phyloP scores from a whole-genome alignment of 2,113 vertebrate genomes.

The Notothenia rossii region DNA sequence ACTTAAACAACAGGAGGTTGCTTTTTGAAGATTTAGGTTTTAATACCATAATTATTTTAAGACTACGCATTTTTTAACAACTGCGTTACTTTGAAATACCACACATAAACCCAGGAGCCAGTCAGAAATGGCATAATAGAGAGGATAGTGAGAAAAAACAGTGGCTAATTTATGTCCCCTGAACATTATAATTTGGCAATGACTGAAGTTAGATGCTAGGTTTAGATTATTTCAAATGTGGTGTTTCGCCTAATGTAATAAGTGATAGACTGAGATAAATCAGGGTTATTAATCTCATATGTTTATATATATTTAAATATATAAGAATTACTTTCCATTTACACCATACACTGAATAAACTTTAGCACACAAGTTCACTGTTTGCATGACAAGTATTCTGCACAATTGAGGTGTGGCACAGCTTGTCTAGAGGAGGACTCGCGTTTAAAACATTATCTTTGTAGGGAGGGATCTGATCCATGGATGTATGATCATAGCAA shows the following conservation, averaged over 20 bases:
- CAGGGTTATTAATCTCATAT: no score
- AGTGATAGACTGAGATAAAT: not conserved
- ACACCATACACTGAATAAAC: not conserved
- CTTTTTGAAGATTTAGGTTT: not conserved
- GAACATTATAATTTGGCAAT: not conserved
- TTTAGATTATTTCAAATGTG: no score
- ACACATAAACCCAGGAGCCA: no score
- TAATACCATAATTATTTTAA: not conserved
- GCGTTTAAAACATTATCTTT: not conserved
- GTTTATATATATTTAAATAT: no score
- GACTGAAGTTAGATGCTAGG: not conserved
- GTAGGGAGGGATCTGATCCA: no score
- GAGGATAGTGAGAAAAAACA: no score
- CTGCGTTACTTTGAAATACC: not conserved
- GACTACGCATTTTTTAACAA: not conserved
- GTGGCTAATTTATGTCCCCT: not conserved
- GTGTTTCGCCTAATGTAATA: not conserved
- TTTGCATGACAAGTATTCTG: not conserved
- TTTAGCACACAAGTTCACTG: no score
- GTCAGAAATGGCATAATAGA: not conserved
- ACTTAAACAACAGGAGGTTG: not conserved
- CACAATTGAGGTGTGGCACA: slow-evolving; percentile 6
- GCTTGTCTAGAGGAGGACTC: not conserved
- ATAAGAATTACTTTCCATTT: not conserved
- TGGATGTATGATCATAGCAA: no score